These are phyloP conservation scores for Dicyrtoma fusca DNA, from an alignment of 2,888 invertebrate genomes.

Conservation along the genomic window DNA sequence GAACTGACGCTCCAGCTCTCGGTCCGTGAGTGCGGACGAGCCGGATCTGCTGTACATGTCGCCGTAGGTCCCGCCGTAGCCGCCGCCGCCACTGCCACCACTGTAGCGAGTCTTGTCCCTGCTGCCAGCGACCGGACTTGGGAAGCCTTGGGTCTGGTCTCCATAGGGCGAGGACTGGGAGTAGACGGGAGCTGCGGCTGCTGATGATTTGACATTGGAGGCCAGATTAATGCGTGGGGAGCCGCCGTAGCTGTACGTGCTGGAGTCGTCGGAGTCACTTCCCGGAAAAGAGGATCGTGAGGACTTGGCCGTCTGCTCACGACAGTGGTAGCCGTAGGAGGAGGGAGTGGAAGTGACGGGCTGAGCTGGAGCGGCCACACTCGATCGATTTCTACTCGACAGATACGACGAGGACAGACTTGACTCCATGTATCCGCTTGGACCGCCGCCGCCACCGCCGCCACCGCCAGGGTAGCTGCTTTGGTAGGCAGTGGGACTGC, in stretches of 20 bases:
- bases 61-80: conserved; percentile 22
- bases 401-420: conserved; percentile 24
- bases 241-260: conserved; percentile 43
- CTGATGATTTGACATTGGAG: background rate
- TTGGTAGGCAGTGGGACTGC: too few species aligned
- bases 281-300: conserved; percentile 40
- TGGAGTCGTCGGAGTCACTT: conserved; percentile 55
- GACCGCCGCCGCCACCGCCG: too few species aligned
- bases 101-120: background rate
- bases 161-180: background rate
- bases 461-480: background rate
- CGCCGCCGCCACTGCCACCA: conserved; percentile 18
- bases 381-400: conserved; percentile 44
- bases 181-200: background rate
- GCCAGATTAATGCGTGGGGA: conserved; percentile 29
- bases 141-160: background rate
- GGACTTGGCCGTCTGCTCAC: conserved; percentile 24
- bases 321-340: background rate
- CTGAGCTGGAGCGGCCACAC: conserved; percentile 22
- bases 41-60: conserved; percentile 3
- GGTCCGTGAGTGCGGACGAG: conserved; percentile 31
- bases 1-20: conserved; percentile 44
- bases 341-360: background rate
- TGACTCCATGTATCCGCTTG: background rate
- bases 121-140: background rate